A percentile compares a stretch with the other conserved stretches of the same genome.
Conservation (phyloP, 2,888 invertebrate species). For the Erebia aethiops region DNA sequence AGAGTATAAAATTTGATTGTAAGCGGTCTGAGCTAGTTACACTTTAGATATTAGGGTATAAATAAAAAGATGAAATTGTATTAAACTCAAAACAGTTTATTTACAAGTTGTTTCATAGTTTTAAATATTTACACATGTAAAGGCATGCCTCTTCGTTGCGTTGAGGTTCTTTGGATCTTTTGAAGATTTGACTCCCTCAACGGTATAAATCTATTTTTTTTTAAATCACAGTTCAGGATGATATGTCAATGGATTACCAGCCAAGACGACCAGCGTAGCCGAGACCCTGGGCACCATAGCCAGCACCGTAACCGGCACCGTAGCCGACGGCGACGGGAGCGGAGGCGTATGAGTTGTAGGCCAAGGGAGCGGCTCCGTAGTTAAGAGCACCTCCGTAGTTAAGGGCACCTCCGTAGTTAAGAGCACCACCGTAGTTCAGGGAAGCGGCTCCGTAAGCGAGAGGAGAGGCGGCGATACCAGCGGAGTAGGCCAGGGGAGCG, state of each 20-base stretch:
- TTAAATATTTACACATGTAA: conserved; percentile 36
- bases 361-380: conserved; percentile 35
- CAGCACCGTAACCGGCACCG: conserved; percentile 34
- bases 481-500: conserved; percentile 22
- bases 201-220: conserved; percentile 14
- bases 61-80: conserved; percentile 15
- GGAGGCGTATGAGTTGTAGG: conserved; percentile 31
- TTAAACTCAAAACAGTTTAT: conserved; percentile 22
- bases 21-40: neutral
- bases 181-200: conserved; percentile 18
- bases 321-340: conserved; percentile 43
- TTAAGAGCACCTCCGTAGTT: neutral
- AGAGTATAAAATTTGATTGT: no score
- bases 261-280: conserved; percentile 39
- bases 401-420: conserved; percentile 5
- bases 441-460: neutral
- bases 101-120: conserved; percentile 19
- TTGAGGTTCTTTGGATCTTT: conserved; percentile 29
- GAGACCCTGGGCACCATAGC: conserved; percentile 36
- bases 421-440: conserved; percentile 13
- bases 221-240: conserved; percentile 30
- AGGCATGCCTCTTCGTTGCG: conserved; percentile 30
- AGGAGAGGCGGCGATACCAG: neutral
- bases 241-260: conserved; percentile 25
- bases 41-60: neutral